Conservation (phyloP, 1,140 invertebrate species). For the Zaprionus ghesquierei region DNA sequence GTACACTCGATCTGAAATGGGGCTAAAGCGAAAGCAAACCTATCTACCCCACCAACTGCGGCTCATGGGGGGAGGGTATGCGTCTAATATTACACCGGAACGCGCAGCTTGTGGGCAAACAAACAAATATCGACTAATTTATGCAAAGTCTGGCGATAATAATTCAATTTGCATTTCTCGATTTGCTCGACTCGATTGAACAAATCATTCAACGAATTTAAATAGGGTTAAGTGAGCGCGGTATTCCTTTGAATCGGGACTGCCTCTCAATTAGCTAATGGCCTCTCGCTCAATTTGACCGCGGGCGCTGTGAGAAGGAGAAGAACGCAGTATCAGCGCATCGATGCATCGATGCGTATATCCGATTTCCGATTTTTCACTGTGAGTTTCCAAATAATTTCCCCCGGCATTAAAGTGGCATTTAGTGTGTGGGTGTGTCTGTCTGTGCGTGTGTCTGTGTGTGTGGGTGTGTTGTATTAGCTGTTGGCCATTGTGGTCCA, state of each 20-base stretch:
- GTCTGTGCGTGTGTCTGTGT: background rate
- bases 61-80: background rate
- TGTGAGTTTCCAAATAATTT: slow-evolving; percentile 24
- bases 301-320: no score
- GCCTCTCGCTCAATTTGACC: background rate
- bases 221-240: background rate
- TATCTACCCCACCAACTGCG: background rate
- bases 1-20: no score
- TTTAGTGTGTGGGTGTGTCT: background rate
- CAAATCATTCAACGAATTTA: background rate
- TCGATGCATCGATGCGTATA: background rate
- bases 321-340: no score
- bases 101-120: background rate
- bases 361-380: background rate
- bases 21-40: no score
- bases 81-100: background rate
- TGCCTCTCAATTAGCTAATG: slow-evolving; percentile 17
- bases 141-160: background rate
- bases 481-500: background rate
- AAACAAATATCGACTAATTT: background rate
- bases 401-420: background rate
- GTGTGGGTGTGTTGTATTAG: background rate
- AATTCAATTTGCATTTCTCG: background rate
- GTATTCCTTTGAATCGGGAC: background rate
- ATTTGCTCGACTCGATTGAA: background rate